Percentiles rank a stretch among this genome's conserved stretches.
These are phyloP conservation scores for Tetrapedia diversipes DNA, from an alignment of 2,888 invertebrate genomes.

Conservation along the genomic window DNA sequence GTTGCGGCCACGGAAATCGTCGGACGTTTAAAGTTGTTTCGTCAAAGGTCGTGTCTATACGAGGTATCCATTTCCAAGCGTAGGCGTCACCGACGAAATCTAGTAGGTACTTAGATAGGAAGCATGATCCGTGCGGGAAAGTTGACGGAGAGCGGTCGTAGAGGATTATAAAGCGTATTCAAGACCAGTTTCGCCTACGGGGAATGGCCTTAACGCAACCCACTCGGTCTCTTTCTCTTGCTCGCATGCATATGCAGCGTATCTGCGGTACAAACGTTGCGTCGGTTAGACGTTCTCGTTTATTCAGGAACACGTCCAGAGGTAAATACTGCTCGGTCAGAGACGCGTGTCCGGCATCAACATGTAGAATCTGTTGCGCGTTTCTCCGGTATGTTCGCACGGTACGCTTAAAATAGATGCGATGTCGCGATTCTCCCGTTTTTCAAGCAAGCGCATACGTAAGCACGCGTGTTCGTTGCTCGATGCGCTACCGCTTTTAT, in stretches of 20 bases:
- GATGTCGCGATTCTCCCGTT: no score
- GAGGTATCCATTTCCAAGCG: no score
- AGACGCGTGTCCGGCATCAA: constrained; percentile 15
- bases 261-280: constrained; percentile 15
- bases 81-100: no score
- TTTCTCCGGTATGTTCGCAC: no score
- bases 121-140: background rate
- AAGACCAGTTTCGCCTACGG: constrained; percentile 53
- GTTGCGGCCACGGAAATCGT: constrained; percentile 10
- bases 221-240: constrained; percentile 7
- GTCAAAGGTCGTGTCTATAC: background rate
- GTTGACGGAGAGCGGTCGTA: constrained; percentile 20
- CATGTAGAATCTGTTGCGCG: no score
- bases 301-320: constrained; percentile 9
- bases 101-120: no score
- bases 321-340: constrained; percentile 18
- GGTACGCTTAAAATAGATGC: no score
- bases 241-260: constrained; percentile 60
- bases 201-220: constrained; percentile 60
- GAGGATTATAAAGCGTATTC: constrained; percentile 61
- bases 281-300: constrained; percentile 13
- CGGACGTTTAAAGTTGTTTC: constrained; percentile 6
- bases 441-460: no score
- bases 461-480: background rate
- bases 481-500: background rate